A percentile compares a stretch with the other conserved stretches of the same genome.
phyloP scores from a whole-genome alignment of 2,113 vertebrate genomes.

The Gavia stellata region DNA sequence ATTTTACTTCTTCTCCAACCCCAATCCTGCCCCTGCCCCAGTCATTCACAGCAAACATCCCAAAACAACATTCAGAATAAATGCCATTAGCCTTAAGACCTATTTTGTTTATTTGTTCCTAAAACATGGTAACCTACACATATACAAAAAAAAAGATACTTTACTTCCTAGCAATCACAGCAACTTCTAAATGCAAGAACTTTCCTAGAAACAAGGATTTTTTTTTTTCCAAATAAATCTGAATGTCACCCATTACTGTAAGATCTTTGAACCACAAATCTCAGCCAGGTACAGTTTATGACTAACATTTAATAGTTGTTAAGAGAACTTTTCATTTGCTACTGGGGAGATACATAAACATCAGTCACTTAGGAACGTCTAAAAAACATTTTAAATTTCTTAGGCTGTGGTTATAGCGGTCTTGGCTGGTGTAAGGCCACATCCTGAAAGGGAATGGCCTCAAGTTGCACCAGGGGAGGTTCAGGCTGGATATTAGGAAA shows the following conservation, averaged over 20 bases:
- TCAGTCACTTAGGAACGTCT: accelerated
- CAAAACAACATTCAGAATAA: background rate
- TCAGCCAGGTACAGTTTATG: background rate
- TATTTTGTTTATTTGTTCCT: background rate
- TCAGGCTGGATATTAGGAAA: too few species aligned
- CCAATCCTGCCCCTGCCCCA: background rate
- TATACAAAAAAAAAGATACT: accelerated
- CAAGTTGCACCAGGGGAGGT: too few species aligned
- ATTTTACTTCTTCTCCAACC: background rate
- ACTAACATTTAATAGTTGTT: too few species aligned
- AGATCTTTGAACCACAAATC: background rate
- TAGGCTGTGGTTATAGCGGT: background rate
- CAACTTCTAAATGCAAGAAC: background rate
- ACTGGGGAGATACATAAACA: background rate
- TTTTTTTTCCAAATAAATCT: background rate
- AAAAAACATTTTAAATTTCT: background rate
- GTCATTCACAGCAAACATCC: background rate
- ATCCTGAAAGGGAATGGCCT: too few species aligned
- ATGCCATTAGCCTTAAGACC: accelerated
- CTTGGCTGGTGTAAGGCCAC: too few species aligned
- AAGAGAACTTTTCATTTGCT: too few species aligned
- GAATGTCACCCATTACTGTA: background rate
- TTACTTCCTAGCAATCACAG: background rate
- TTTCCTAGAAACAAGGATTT: background rate
- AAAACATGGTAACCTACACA: accelerated